These are phyloP conservation scores for Carposina sasakii DNA, from an alignment of 1,140 invertebrate species.

Conservation along the genomic window DNA sequence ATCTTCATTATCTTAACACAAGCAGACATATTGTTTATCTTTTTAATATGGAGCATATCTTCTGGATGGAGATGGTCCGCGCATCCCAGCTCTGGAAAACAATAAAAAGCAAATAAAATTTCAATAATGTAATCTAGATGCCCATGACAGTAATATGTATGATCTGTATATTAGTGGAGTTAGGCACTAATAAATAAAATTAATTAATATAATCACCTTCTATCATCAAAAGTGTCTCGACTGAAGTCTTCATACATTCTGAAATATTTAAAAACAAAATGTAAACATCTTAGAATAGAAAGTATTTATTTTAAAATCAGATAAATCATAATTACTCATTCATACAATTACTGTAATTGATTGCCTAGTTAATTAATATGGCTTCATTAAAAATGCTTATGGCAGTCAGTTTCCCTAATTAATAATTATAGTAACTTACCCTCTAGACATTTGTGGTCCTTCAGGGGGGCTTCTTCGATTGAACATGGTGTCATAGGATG, in stretches of 20 bases:
- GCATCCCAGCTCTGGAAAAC: conserved; percentile 77
- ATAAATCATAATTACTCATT: no score
- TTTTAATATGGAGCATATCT: conserved; percentile 87
- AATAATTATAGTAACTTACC: no score
- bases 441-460: conserved; percentile 68
- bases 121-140: conserved; percentile 31
- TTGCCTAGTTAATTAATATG: no score
- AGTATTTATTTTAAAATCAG: background rate
- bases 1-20: no score
- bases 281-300: conserved; percentile 12
- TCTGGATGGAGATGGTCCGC: conserved; percentile 83
- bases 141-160: background rate
- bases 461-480: conserved; percentile 83
- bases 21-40: no score
- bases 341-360: no score
- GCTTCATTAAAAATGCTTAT: no score
- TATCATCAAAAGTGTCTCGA: conserved; percentile 87
- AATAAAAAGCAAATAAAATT: conserved; percentile 15
- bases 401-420: no score
- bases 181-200: background rate
- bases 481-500: conserved; percentile 85
- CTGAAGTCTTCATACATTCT: conserved; percentile 89
- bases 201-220: conserved; percentile 81
- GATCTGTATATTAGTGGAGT: background rate
- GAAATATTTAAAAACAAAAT: conserved; percentile 37